These are phyloP conservation scores for Apteryx owenii DNA, from an alignment of 2,113 vertebrate species.

Conservation along the genomic window DNA sequence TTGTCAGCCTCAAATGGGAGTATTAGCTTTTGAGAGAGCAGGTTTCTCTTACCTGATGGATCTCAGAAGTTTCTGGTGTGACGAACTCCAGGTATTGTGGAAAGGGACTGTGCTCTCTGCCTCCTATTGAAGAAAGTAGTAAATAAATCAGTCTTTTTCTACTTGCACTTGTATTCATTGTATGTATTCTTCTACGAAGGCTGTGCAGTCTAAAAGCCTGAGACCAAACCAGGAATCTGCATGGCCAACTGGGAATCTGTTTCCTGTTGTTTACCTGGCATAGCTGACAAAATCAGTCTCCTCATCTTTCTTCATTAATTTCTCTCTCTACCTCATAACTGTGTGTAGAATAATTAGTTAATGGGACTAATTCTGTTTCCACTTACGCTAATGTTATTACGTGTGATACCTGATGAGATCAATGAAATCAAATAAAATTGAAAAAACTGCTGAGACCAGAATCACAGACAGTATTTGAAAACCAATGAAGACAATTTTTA, in stretches of 20 bases:
- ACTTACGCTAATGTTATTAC: constrained; percentile 19
- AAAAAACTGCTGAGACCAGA: constrained; percentile 39
- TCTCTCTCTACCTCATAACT: neutral
- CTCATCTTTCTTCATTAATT: constrained; percentile 44
- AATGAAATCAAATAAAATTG: constrained; percentile 38
- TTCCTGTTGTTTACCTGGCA: neutral
- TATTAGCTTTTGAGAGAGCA: neutral
- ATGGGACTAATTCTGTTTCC: constrained; percentile 32
- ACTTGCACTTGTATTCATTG: neutral
- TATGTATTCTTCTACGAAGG: neutral
- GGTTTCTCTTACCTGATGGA: neutral
- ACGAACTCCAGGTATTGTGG: neutral
- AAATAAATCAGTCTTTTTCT: neutral
- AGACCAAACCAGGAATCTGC: neutral
- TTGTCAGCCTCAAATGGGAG: neutral
- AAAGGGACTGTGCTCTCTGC: neutral
- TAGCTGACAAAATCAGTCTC: constrained; percentile 23
- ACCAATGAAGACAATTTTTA: neutral
- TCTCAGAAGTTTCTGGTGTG: neutral
- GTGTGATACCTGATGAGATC: constrained; percentile 25
- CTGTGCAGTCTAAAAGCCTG: neutral
- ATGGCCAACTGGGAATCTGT: neutral
- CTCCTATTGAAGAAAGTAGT: neutral
- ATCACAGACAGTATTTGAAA: constrained; percentile 3
- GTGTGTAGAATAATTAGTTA: constrained; percentile 20